Base-by-base conservation (phyloP, 1,140 invertebrate species). In the Drosophila seguyi region DNA sequence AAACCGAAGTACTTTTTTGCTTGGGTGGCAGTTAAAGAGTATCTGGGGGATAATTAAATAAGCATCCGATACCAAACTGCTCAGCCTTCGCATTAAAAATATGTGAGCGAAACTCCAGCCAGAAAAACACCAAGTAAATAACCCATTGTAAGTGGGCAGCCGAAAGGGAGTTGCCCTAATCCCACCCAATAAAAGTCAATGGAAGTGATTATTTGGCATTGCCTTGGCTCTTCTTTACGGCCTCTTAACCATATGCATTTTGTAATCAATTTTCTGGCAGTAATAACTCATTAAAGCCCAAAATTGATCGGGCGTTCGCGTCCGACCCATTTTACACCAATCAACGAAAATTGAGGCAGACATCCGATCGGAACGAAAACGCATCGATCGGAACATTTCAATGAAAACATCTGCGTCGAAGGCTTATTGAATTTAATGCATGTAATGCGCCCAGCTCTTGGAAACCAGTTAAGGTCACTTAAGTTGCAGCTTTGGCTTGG, bases 391-490 rank as follows among this genome's bases (percentile, higher is more conserved):
- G 67, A 79, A 79, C 65, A 72, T 68, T 77, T 78, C 75, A 78
- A 78, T 78, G 48, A 38, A 67, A 58, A 53, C 73, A 75, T 74
- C 69, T 73, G 50, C 76, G 57, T 57, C 60, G 77, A 59, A 38
- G 44, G 65, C 65, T 71, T 69, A 79, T 79, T 73, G 76, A 79
- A 79, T 68, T 75, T 74, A 75, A 80, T 69, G 53, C 50, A 72
- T 77, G 65, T 77, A 77, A 69, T 75, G 50, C 53, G 42, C 48
- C 25, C 11, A 18, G 34, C 22, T 69, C 41, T 69, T 45, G 41
- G 27, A 57, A 87, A 73, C 72, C 78, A 77, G 77, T 72, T 85
- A 88, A 88, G 84, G 85, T 88, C 85, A 90, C 39, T 41, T 50
- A 52, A 41, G 50, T 58, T 74, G 66, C 62, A 69, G 56, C 59